phyloP scores from a whole-genome alignment of 2,888 invertebrate genomes.

The Erynnis tages region DNA sequence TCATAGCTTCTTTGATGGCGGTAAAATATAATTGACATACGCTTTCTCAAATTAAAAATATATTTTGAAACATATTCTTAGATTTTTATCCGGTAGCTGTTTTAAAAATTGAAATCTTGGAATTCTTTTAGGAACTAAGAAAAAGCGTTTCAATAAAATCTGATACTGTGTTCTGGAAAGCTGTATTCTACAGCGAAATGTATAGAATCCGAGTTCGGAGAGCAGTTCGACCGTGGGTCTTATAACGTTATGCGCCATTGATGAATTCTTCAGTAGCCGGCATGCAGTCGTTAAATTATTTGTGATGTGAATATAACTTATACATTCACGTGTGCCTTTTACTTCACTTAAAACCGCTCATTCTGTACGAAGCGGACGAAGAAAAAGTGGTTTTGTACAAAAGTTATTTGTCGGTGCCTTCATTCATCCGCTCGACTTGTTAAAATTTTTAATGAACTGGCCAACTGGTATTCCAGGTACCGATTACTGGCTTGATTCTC shows the following conservation, averaged over 20 bases:
- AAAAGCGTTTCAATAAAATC: slow-evolving; percentile 46
- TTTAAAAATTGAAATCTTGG: slow-evolving; percentile 63
- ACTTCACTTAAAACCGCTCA: slow-evolving; percentile 46
- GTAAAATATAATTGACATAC: background rate
- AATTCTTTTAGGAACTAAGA: slow-evolving; percentile 63
- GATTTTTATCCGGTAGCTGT: slow-evolving; percentile 53
- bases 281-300: slow-evolving; percentile 58
- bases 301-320: slow-evolving; percentile 39
- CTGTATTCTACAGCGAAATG: slow-evolving; percentile 39
- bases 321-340: slow-evolving; percentile 24
- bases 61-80: slow-evolving; percentile 10
- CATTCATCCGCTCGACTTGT: slow-evolving; percentile 26
- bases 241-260: slow-evolving; percentile 53
- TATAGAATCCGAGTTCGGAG: slow-evolving; percentile 53
- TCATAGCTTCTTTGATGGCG: too few relatives aligned
- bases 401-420: slow-evolving; percentile 22
- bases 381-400: slow-evolving; percentile 45
- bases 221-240: slow-evolving; percentile 41
- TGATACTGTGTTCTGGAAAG: slow-evolving; percentile 37
- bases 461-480: slow-evolving; percentile 13
- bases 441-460: slow-evolving; percentile 24
- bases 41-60: slow-evolving; percentile 27
- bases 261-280: slow-evolving; percentile 54
- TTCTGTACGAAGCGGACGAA: slow-evolving; percentile 41
- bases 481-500: slow-evolving; percentile 1